Evolutionary conservation across 23 tunicate species (phyloP), one percentile per base, ranked within the genome.

Genomic region (Ciona savignyi): DNA sequence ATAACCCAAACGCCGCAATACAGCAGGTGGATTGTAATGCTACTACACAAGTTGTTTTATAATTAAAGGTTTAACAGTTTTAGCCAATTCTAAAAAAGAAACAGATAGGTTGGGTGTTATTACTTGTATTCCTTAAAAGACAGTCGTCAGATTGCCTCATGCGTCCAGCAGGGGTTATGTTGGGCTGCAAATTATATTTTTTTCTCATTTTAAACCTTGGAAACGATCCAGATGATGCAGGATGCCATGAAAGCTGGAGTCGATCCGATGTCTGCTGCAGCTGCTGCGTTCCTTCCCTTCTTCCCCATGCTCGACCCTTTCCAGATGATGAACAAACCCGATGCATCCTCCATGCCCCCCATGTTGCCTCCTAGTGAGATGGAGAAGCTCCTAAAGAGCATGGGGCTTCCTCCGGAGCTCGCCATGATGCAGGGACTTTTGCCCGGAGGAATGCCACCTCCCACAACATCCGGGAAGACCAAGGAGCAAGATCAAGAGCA

Each of bases 331-430:
- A 83, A 83, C 60, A 60, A 72, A 24, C 79, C 86, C 21, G 76
- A 78, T n/a, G 60, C 72, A 35, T 49, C 69, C n/a, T 30, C 66
- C 24, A 34, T n/a, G 32, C 26, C 60, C 33, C 74, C 74, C 2
- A 25, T 29, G 42, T 62, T 80, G 25, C 77, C 85, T 22, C 86
- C 73, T 1, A 70, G 62, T n/a, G 86, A 80, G 27, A 71, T 87
- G 78, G 85, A 87, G 80, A 87, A 81, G 62, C 1, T 87, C 28
- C 62, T 81, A 34, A 87, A 87, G 68, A 76, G 94, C 78, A 75
- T 81, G 81, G 94, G 86, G 23, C 64, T 81, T 2, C 60, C 85
- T 64, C 82, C 86, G 29, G 86, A 84, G 83, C 70, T 84, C n/a
- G 78, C 80, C 28, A 35, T 84, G 74, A 64, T 78, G 83, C 70